Evolutionary conservation across 1,140 invertebrate genomes (phyloP).

Genomic region (Helicorthomorpha holstii): DNA sequence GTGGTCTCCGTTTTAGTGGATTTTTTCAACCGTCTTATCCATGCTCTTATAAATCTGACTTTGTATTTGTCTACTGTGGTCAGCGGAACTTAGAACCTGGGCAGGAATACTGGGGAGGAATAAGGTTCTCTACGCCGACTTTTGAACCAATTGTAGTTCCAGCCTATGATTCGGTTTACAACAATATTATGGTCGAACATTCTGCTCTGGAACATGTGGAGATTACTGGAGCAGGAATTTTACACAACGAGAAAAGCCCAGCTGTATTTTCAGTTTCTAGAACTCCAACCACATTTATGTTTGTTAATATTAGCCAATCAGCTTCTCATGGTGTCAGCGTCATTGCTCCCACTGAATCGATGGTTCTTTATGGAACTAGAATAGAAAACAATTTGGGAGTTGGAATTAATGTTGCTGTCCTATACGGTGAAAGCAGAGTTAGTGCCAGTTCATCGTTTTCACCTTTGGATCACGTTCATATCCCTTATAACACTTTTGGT

Average conservation of each 20-base stretch:
- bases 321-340: conserved; percentile 85
- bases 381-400: conserved; percentile 70
- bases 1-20: conserved; percentile 72
- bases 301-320: conserved; percentile 63
- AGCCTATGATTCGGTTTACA: background rate
- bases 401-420: conserved; percentile 68
- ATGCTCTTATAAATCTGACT: conserved; percentile 66
- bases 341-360: conserved; percentile 45
- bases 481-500: conserved; percentile 90
- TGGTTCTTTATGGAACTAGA: conserved; percentile 25
- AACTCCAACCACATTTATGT: conserved; percentile 55
- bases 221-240: conserved; percentile 83
- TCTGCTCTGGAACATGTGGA: conserved; percentile 66
- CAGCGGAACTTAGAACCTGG: conserved; percentile 46
- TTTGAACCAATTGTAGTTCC: conserved; percentile 44
- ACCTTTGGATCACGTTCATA: conserved; percentile 59
- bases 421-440: conserved; percentile 83
- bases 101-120: conserved; percentile 86
- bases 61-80: conserved; percentile 87
- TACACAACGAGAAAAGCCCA: conserved; percentile 87
- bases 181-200: conserved; percentile 27
- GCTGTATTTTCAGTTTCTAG: conserved; percentile 76
- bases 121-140: conserved; percentile 71
- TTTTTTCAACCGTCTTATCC: conserved; percentile 67
- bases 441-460: conserved; percentile 68